Percentiles rank a stretch among this genome's conserved stretches.
Evolutionary conservation across 1,140 invertebrate genomes (phyloP).

Genomic region (Leptoteleia sp.): DNA sequence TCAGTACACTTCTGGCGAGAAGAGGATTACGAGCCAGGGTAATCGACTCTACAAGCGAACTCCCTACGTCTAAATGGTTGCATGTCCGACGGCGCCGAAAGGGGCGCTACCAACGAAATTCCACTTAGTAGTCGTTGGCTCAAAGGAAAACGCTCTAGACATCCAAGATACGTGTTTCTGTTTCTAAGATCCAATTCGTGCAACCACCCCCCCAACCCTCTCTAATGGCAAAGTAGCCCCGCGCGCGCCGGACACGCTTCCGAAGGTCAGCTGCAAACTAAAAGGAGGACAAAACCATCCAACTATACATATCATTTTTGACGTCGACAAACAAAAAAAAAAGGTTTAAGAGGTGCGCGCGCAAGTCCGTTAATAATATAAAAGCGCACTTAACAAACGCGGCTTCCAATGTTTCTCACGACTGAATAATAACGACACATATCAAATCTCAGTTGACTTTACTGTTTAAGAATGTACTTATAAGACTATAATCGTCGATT

Average conservation of each 20-base stretch:
- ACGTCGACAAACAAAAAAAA: no score
- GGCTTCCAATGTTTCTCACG: slow-evolving; percentile 71
- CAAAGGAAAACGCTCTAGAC: slow-evolving; percentile 38
- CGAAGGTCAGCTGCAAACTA: no score
- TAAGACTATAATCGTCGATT: slow-evolving; percentile 56
- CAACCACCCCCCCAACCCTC: slow-evolving; percentile 19
- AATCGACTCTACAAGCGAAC: slow-evolving; percentile 77
- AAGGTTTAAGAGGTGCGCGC: no score
- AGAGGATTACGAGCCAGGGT: slow-evolving; percentile 85
- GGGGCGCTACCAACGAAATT: slow-evolving; percentile 62
- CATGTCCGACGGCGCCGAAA: slow-evolving; percentile 26
- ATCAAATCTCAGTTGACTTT: slow-evolving; percentile 73
- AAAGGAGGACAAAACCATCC: no score
- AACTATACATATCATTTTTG: slow-evolving; percentile 39
- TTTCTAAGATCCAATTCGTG: slow-evolving; percentile 40
- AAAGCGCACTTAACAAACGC: slow-evolving; percentile 49
- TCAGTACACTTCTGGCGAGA: slow-evolving; percentile 90
- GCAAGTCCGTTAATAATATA: slow-evolving; percentile 39
- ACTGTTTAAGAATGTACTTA: slow-evolving; percentile 70
- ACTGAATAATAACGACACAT: slow-evolving; percentile 80
- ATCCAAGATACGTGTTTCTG: slow-evolving; percentile 52
- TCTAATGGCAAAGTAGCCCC: no score
- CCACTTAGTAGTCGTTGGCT: slow-evolving; percentile 56
- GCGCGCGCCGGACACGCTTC: no score
- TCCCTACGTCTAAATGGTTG: slow-evolving; percentile 72